A percentile compares a stretch with the other conserved stretches of the same genome.
phyloP scores from a whole-genome alignment of 2,888 invertebrate genomes.

The Schizotus pectinicornis region DNA sequence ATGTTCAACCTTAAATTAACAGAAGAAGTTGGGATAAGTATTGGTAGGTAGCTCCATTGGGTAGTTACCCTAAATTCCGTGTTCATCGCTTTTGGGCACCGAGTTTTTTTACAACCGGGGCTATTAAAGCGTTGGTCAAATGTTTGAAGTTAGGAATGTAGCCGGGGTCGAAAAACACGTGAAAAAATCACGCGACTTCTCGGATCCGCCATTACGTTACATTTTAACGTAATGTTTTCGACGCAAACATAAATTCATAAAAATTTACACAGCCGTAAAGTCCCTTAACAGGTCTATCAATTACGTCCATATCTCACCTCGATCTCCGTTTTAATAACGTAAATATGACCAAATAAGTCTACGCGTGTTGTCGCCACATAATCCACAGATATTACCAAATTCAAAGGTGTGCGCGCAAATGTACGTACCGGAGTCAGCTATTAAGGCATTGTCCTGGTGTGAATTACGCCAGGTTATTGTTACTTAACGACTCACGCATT shows the following conservation, averaged over 20 bases:
- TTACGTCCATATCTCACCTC: constrained; percentile 30
- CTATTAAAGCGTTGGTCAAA: no score
- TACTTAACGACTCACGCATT: constrained; percentile 43
- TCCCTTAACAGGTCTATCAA: constrained; percentile 34
- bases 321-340: constrained; percentile 29
- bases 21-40: no score
- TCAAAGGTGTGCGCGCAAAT: constrained; percentile 9
- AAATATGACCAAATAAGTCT: neutral
- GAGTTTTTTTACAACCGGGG: no score
- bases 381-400: constrained; percentile 9
- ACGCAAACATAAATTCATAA: constrained; percentile 33
- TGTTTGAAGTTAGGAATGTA: constrained; percentile 5
- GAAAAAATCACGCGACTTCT: constrained; percentile 22
- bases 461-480: constrained; percentile 46
- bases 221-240: constrained; percentile 30
- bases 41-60: no score
- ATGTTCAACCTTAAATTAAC: no score
- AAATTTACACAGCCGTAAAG: constrained; percentile 39
- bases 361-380: constrained; percentile 2
- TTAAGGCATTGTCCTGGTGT: constrained; percentile 41
- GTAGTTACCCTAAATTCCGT: no score
- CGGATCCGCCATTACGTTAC: constrained; percentile 6
- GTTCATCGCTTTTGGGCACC: no score
- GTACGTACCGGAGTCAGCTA: constrained; percentile 24
- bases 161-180: constrained; percentile 12